Conservation (phyloP, 2,888 invertebrate genomes). For the Perizoma affinitatum region DNA sequence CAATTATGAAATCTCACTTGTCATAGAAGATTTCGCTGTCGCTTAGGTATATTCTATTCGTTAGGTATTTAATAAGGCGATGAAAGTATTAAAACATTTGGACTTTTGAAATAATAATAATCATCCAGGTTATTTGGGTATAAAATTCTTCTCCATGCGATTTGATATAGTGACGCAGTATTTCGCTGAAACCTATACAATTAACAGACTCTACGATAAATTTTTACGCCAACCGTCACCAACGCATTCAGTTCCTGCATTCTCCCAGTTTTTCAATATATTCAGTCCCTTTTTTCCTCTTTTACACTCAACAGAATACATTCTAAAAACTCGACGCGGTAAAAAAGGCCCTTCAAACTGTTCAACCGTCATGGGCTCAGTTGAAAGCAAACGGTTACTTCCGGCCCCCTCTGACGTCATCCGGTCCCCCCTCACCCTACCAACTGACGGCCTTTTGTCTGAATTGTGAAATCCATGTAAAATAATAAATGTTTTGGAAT, state of each 20-base stretch:
- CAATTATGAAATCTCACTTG: too few relatives aligned
- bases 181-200: too few relatives aligned
- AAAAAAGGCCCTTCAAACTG: conserved; percentile 32
- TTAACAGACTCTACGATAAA: not conserved
- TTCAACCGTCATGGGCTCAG: conserved; percentile 35
- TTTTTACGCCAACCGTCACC: conserved; percentile 14
- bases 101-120: too few relatives aligned
- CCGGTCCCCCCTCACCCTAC: conserved; percentile 21
- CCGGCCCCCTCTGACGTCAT: conserved; percentile 30
- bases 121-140: too few relatives aligned
- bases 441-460: conserved; percentile 41
- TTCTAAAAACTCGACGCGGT: conserved; percentile 21
- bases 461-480: conserved; percentile 48
- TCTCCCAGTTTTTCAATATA: conserved; percentile 15
- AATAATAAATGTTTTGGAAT: conserved; percentile 46
- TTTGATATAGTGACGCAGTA: too few relatives aligned
- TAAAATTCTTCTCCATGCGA: too few relatives aligned
- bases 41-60: too few relatives aligned
- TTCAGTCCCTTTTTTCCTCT: conserved; percentile 10
- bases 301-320: conserved; percentile 21
- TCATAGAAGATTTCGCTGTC: too few relatives aligned
- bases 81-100: too few relatives aligned
- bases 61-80: too few relatives aligned
- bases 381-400: conserved; percentile 35
- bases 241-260: not conserved